Percentiles rank a stretch among this genome's conserved stretches.
These are phyloP conservation scores for Nyctibius grandis DNA, from an alignment of 2,797 vertebrate genomes.

Conservation along the genomic window DNA sequence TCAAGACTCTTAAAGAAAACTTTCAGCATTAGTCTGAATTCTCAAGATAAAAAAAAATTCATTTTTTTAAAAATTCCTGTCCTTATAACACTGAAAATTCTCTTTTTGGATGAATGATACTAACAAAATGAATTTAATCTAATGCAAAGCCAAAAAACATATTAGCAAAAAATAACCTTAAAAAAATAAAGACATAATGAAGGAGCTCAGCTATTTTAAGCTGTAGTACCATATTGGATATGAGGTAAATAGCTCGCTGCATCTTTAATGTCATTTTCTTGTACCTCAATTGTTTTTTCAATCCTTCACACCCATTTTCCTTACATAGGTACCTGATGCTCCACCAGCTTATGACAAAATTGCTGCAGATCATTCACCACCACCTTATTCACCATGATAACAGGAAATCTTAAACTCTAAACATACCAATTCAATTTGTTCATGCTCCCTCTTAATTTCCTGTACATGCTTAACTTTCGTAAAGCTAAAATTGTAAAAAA, in stretches of 20 bases:
- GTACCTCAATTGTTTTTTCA: background rate
- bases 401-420: background rate
- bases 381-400: conserved; percentile 88
- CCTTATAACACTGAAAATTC: background rate
- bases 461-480: background rate
- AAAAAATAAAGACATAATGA: background rate
- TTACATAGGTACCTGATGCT: conserved; percentile 85
- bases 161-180: background rate
- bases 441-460: background rate
- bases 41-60: background rate
- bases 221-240: background rate
- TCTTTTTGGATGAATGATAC: background rate
- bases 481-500: background rate
- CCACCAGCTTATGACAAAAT: conserved; percentile 93
- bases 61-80: background rate
- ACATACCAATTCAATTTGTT: background rate
- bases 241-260: background rate
- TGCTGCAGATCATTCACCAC: conserved; percentile 77
- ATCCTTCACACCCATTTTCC: background rate
- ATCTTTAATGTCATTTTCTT: background rate
- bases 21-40: background rate
- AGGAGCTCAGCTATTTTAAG: background rate
- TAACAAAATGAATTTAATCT: background rate
- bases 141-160: background rate
- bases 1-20: background rate